Conservation (phyloP, 37 sponge, comb jelly and placozoan species). For the Geodia barretti region DNA sequence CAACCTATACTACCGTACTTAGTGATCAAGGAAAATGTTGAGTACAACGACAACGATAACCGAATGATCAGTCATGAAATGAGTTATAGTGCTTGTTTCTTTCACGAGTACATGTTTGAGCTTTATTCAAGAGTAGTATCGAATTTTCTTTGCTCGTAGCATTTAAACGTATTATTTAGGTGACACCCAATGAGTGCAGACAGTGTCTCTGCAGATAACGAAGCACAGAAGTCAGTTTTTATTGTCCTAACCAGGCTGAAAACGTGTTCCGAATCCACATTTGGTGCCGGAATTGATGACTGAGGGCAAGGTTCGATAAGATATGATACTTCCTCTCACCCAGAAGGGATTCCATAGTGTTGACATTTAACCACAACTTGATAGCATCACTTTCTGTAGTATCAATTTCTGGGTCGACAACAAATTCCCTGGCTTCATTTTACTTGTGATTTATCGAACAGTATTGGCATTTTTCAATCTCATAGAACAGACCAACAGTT, state of each 20-base stretch:
- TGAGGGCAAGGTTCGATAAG: no score
- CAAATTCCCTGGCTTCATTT: slow-evolving; percentile 23
- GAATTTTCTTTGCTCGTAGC: slow-evolving; percentile 21
- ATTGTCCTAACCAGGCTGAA: slow-evolving; percentile 37
- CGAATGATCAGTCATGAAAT: no score
- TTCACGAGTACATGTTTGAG: no score
- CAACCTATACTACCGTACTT: no score
- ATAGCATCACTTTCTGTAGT: slow-evolving; percentile 18
- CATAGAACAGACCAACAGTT: background rate
- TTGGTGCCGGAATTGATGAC: slow-evolving; percentile 50
- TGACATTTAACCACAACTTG: slow-evolving; percentile 17
- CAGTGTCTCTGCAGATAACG: slow-evolving; percentile 28
- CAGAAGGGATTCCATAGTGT: slow-evolving; percentile 47
- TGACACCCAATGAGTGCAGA: slow-evolving; percentile 47
- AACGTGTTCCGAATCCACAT: slow-evolving; percentile 28
- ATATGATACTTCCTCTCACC: no score
- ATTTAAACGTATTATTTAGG: slow-evolving; percentile 31
- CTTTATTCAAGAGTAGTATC: background rate
- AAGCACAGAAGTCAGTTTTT: slow-evolving; percentile 22
- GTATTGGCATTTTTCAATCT: slow-evolving; percentile 10
- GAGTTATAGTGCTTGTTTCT: no score
- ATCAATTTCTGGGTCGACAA: slow-evolving; percentile 9
- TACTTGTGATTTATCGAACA: background rate
- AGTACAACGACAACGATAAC: no score
- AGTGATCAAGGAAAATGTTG: no score